phyloP scores from a whole-genome alignment of 2,888 invertebrate genomes.

The Xanthorhoe designata region DNA sequence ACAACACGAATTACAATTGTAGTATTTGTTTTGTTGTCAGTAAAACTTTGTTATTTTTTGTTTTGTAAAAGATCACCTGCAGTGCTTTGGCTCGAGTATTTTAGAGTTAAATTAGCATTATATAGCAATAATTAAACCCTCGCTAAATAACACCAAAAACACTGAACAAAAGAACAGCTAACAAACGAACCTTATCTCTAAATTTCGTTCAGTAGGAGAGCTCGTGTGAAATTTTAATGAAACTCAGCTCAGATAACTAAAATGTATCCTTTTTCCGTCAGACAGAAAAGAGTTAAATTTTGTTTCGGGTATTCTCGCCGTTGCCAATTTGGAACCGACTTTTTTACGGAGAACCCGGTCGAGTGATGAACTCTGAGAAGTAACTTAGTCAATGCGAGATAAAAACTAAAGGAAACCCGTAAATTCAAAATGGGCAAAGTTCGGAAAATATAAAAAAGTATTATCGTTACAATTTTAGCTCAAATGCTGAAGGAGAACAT shows the following conservation, averaged over 20 bases:
- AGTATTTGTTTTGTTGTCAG: no score
- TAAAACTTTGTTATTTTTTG: background rate
- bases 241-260: constrained; percentile 49
- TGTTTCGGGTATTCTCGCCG: constrained; percentile 23
- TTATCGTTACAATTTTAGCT: no score
- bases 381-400: background rate
- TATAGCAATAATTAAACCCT: constrained; percentile 28
- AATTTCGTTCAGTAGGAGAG: constrained; percentile 45
- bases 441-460: background rate
- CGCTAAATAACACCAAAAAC: constrained; percentile 44
- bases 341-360: constrained; percentile 4
- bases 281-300: constrained; percentile 35
- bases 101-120: constrained; percentile 19
- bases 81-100: background rate
- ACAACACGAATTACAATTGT: no score
- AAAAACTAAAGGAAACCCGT: background rate
- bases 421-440: background rate
- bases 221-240: constrained; percentile 48
- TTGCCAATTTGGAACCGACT: constrained; percentile 24
- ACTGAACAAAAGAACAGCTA: constrained; percentile 48
- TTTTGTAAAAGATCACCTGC: background rate
- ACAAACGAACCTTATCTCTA: constrained; percentile 49
- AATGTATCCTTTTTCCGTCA: constrained; percentile 43
- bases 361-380: constrained; percentile 10
- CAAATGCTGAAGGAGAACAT: no score